Percentiles rank a stretch among this genome's conserved stretches.
phyloP scores from a whole-genome alignment of 2,888 invertebrate species.

The Zele albiditarsus region DNA sequence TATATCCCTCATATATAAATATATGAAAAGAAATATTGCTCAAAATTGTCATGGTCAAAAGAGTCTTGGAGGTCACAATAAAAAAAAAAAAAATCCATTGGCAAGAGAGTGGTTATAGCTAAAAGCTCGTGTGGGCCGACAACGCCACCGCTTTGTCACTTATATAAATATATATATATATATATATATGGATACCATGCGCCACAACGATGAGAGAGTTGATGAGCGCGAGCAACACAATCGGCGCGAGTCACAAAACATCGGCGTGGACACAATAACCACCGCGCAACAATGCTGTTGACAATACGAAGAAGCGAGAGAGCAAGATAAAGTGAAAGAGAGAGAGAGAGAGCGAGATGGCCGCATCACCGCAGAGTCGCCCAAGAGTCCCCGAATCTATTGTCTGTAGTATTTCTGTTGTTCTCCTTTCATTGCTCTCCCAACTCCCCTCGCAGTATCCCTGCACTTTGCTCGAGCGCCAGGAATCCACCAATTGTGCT shows the following conservation, averaged over 20 bases:
- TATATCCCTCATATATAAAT: neutral
- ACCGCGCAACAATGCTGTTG: slow-evolving; percentile 72
- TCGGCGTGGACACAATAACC: slow-evolving; percentile 67
- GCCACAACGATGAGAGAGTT: slow-evolving; percentile 13
- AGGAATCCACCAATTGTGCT: slow-evolving; percentile 18
- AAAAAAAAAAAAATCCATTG: neutral
- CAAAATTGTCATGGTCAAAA: neutral
- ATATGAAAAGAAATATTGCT: neutral
- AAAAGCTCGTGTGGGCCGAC: neutral
- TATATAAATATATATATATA: neutral
- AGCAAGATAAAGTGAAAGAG: slow-evolving; percentile 59
- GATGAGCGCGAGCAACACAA: slow-evolving; percentile 56
- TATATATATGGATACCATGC: neutral
- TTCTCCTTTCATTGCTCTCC: slow-evolving; percentile 46
- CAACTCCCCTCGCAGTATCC: slow-evolving; percentile 28
- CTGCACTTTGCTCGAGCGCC: slow-evolving; percentile 29
- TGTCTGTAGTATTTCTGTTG: slow-evolving; percentile 44
- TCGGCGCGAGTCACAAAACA: slow-evolving; percentile 67
- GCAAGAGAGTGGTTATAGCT: neutral
- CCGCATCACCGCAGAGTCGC: slow-evolving; percentile 48
- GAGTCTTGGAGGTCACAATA: neutral
- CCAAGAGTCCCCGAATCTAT: slow-evolving; percentile 47
- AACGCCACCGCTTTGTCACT: neutral
- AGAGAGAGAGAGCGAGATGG: slow-evolving; percentile 64
- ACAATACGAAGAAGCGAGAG: slow-evolving; percentile 64